phyloP scores from a whole-genome alignment of 1,140 invertebrate species.

The Drosophila kurseongensis region DNA sequence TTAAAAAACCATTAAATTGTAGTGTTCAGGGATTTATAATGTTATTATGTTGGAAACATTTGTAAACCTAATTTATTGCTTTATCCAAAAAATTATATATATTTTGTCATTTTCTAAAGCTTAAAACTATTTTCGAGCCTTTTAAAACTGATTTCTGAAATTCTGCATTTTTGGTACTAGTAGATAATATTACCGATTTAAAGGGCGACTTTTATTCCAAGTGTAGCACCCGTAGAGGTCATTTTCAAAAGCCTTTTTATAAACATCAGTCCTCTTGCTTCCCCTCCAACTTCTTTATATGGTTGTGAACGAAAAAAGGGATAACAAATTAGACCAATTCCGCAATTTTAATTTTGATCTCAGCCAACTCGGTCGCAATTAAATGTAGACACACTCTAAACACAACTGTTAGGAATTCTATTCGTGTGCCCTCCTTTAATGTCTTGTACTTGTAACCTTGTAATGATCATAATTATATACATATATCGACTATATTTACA shows the following conservation, averaged over 20 bases:
- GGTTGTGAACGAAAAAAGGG: constrained; percentile 58
- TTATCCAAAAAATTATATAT: no score
- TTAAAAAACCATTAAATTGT: no score
- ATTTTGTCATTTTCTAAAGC: no score
- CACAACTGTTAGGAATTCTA: constrained; percentile 39
- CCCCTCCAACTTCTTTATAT: constrained; percentile 49
- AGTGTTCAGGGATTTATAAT: no score
- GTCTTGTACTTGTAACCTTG: constrained; percentile 51
- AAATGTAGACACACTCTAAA: constrained; percentile 5
- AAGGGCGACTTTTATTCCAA: background rate
- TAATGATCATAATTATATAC: constrained; percentile 31
- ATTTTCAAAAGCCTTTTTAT: constrained; percentile 19
- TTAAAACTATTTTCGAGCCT: no score
- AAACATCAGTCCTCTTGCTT: constrained; percentile 25
- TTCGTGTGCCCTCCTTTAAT: constrained; percentile 64
- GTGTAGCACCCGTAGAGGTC: constrained; percentile 1
- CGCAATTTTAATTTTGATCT: constrained; percentile 15
- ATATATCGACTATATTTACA: constrained; percentile 51
- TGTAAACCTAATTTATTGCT: no score
- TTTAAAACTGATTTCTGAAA: no score
- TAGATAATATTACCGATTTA: no score
- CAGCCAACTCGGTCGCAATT: constrained; percentile 20
- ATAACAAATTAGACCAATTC: constrained; percentile 36
- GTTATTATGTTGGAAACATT: no score
- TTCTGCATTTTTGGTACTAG: no score